Conservation (phyloP, 1,140 invertebrate species). For the Bombus pascuorum region DNA sequence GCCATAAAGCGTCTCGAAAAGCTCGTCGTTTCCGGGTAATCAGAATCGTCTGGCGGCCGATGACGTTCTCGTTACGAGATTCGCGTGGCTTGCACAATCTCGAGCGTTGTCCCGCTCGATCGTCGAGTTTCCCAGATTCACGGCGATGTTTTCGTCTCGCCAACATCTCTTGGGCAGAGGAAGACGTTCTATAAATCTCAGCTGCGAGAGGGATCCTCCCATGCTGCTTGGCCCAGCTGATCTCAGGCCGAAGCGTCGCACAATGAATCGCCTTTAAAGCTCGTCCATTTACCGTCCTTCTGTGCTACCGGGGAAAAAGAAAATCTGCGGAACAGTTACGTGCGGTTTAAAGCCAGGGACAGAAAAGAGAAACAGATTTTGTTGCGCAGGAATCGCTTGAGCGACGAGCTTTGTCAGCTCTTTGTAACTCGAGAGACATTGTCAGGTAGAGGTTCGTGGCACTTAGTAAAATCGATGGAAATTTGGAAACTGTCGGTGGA, state of each 20-base stretch:
- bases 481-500: not conserved
- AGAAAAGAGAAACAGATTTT: not conserved
- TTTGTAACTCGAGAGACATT: not conserved
- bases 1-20: not conserved
- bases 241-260: conserved; percentile 26
- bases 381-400: conserved; percentile 52
- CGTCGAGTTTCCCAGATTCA: conserved; percentile 10
- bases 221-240: conserved; percentile 54
- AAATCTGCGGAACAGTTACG: conserved; percentile 3
- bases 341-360: conserved; percentile 14
- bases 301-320: conserved; percentile 24
- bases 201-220: conserved; percentile 21
- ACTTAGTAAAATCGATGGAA: not conserved
- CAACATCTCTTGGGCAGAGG: not conserved
- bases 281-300: not conserved
- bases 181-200: conserved; percentile 45
- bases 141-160: not conserved
- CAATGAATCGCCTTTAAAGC: conserved; percentile 45
- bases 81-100: not conserved
- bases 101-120: not conserved
- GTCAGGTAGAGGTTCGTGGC: conserved; percentile 8
- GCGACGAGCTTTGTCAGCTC: conserved; percentile 24
- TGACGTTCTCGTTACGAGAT: not conserved
- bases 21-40: not conserved
- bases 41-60: not conserved